Percentiles rank a stretch among this genome's conserved stretches.
Conservation (phyloP, 1,140 invertebrate genomes). For the Hestina assimilis region DNA sequence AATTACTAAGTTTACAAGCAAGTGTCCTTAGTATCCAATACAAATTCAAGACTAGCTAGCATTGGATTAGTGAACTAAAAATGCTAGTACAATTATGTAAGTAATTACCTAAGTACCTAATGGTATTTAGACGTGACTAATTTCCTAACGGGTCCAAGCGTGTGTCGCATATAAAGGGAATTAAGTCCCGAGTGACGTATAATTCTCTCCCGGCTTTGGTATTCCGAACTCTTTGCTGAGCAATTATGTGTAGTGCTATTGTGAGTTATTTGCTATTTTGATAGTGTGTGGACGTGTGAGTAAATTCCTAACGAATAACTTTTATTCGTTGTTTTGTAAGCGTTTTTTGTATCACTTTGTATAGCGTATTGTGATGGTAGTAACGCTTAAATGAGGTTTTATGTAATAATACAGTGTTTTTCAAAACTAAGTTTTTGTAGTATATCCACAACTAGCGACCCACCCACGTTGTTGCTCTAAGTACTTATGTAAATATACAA, state of each 20-base stretch:
- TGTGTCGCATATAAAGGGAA: conserved; percentile 26
- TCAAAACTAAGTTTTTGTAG: too few relatives aligned
- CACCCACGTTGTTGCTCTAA: too few relatives aligned
- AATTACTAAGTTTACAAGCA: too few relatives aligned
- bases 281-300: background rate
- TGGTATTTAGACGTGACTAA: conserved; percentile 24
- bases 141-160: conserved; percentile 11
- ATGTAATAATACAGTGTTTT: too few relatives aligned
- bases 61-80: conserved; percentile 8
- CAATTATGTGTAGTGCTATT: conserved; percentile 16
- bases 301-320: background rate
- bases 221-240: conserved; percentile 9
- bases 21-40: background rate
- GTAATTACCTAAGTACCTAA: conserved; percentile 25
- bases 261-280: background rate
- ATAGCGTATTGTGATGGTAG: too few relatives aligned
- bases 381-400: too few relatives aligned
- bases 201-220: conserved; percentile 19
- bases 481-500: too few relatives aligned
- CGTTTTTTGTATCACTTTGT: too few relatives aligned
- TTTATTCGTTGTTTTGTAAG: background rate
- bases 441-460: too few relatives aligned
- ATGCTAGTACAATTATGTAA: conserved; percentile 14
- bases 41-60: background rate
- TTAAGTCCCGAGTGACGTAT: conserved; percentile 20